phyloP scores from a whole-genome alignment of 2,888 invertebrate genomes.

The Hofmannophila pseudospretella region DNA sequence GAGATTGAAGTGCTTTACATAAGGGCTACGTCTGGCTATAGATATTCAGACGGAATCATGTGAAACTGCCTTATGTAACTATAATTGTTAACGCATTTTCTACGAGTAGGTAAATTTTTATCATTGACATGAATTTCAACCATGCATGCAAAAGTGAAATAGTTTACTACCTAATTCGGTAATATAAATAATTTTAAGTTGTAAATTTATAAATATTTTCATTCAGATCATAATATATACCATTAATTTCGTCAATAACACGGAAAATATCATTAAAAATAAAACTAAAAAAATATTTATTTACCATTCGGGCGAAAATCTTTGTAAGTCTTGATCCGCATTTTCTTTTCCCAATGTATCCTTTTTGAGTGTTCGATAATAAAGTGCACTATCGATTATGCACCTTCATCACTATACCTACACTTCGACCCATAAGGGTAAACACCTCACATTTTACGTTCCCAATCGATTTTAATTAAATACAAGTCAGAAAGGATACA shows the following conservation, averaged over 20 bases:
- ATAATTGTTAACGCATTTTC: background rate
- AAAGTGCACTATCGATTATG: constrained; percentile 52
- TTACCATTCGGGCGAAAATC: constrained; percentile 76
- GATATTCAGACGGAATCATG: background rate
- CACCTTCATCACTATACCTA: constrained; percentile 65
- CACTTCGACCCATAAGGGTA: constrained; percentile 56
- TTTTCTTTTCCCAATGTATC: constrained; percentile 76
- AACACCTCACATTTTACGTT: constrained; percentile 67
- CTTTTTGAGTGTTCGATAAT: constrained; percentile 66
- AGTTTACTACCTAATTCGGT: no score
- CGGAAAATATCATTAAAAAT: constrained; percentile 7
- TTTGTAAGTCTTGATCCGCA: constrained; percentile 70
- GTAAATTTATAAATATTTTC: no score
- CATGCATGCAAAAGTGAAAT: no score
- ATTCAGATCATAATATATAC: no score
- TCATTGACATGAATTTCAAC: no score
- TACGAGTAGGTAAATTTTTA: no score
- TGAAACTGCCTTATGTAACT: background rate
- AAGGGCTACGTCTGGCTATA: no score
- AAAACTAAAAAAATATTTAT: no score
- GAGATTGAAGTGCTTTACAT: no score
- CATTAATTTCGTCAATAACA: background rate
- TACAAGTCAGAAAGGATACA: constrained; percentile 71
- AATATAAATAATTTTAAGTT: no score
- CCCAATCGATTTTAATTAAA: constrained; percentile 39